Evolutionary conservation across 2,888 invertebrate species (phyloP), one percentile per base, ranked within the genome.

Genomic region (Agrochola lota): DNA sequence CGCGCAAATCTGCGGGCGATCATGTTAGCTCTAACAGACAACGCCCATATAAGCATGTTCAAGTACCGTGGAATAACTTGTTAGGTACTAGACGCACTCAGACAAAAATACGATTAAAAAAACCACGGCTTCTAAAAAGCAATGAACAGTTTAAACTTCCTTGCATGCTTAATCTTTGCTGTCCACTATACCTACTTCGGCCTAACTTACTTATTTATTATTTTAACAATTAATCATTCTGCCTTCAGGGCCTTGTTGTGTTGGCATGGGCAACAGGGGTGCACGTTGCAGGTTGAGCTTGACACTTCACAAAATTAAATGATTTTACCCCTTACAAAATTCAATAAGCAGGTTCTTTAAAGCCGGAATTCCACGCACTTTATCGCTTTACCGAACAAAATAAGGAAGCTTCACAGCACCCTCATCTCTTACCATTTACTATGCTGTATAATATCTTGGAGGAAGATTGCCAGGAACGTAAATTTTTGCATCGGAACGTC

Each of bases 401-500:
- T 72, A 66, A 26, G 49, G 60, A 75, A 66, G 69, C 64, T 64
- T 62, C 71, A 49, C 30, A 62, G 30, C 77, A 59, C 23, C 43
- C 64, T 70, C 67, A 78, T 87, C 81, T 77, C 55, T 57, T 69
- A 23, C 46, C 57, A 63, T 78, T 80, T 84, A 77, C 79, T 71
- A 74, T 78, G 81, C 77, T 84, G 79, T 82, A 79, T 85, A 86
- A 85, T 83, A 82, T 78, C 68, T 63, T 35, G 60, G 71, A 62
- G 71, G 35, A 78, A 87, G 71, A 78, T 78, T 81, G 87, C 69
- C 8, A 46, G 85, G 90, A 86, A 91, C 88, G 91, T 85, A 85
- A 88, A 90, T 91, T 91, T 91, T 91, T 91, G 89, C 91, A 91
- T 91, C 83, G 90, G 91, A 88, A 91, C 86, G 89, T 80, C 85